phyloP scores from a whole-genome alignment of 2,888 invertebrate genomes.

The Agrotis puta region DNA sequence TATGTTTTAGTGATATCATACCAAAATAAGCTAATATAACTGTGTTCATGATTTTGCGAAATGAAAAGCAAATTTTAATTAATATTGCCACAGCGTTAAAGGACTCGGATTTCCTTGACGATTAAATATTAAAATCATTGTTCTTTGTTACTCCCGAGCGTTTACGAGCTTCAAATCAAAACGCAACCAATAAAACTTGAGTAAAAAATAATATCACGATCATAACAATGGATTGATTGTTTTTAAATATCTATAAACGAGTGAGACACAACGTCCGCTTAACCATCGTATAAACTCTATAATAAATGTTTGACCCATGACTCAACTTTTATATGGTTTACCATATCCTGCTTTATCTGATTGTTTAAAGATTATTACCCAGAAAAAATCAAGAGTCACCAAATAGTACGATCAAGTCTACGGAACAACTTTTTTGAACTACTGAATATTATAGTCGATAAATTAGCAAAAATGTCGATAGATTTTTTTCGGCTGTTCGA shows the following conservation, averaged over 20 bases:
- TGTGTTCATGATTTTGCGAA: not conserved
- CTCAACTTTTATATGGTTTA: slow-evolving; percentile 46
- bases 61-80: not conserved
- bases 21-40: not conserved
- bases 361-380: slow-evolving; percentile 35
- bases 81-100: not conserved
- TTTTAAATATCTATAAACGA: slow-evolving; percentile 63
- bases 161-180: slow-evolving; percentile 52
- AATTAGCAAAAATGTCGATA: slow-evolving; percentile 54
- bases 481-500: slow-evolving; percentile 27
- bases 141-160: slow-evolving; percentile 27
- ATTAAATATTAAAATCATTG: slow-evolving; percentile 48
- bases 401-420: slow-evolving; percentile 20
- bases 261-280: slow-evolving; percentile 47
- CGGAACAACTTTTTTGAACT: not conserved
- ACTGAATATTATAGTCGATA: slow-evolving; percentile 34
- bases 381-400: slow-evolving; percentile 17
- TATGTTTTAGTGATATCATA: not conserved
- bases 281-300: slow-evolving; percentile 46
- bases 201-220: slow-evolving; percentile 59
- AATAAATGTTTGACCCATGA: slow-evolving; percentile 55
- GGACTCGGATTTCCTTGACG: slow-evolving; percentile 34
- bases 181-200: slow-evolving; percentile 44
- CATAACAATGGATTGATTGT: slow-evolving; percentile 64
- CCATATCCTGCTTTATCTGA: slow-evolving; percentile 63